phyloP scores from a whole-genome alignment of 2,888 invertebrate species.

The Chaitophorus viminalis region DNA sequence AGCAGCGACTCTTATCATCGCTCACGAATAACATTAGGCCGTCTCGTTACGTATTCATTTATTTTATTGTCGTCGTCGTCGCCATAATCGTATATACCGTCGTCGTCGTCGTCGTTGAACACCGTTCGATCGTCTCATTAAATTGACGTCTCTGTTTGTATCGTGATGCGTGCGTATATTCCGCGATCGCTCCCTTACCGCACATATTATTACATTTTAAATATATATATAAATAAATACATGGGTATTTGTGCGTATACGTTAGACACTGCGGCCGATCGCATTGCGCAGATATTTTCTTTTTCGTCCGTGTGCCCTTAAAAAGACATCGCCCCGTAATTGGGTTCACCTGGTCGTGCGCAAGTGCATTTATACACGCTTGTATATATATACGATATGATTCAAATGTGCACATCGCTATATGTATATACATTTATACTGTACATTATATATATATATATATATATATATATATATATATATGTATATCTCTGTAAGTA shows the following conservation, averaged over 20 bases:
- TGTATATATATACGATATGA: conserved; percentile 15
- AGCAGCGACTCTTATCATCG: conserved; percentile 25
- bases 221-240: background rate
- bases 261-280: background rate
- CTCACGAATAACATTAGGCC: conserved; percentile 36
- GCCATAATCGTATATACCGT: too few species aligned
- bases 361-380: background rate
- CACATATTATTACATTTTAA: background rate
- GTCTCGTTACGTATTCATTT: conserved; percentile 57
- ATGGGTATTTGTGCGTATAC: background rate
- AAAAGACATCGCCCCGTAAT: conserved; percentile 50
- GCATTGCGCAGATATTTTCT: conserved; percentile 21
- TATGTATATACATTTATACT: background rate
- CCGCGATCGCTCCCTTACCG: background rate
- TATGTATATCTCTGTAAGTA: background rate
- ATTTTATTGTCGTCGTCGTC: conserved; percentile 52
- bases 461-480: background rate
- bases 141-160: conserved; percentile 56
- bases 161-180: background rate
- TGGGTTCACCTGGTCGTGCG: conserved; percentile 36
- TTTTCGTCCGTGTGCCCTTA: conserved; percentile 43
- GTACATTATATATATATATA: background rate
- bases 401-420: conserved; percentile 9
- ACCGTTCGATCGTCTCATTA: conserved; percentile 53
- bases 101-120: background rate